Conservation (phyloP, 2,113 vertebrate genomes). For the Pipra filicauda region DNA sequence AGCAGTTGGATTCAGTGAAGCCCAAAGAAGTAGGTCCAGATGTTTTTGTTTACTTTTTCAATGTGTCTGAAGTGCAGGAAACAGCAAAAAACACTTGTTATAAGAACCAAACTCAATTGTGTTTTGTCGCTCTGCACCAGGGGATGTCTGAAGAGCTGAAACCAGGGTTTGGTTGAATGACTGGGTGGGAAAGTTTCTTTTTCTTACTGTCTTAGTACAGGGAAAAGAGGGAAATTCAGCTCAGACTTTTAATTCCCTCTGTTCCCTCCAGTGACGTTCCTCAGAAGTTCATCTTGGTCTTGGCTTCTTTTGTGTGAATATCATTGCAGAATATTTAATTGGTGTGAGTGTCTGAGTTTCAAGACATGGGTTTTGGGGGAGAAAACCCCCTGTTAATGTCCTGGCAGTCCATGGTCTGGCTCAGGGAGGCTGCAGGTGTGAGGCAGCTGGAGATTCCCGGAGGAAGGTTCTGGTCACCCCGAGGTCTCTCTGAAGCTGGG, state of each 20-base stretch:
- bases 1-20: background rate
- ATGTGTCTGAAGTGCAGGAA: background rate
- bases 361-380: fast-evolving
- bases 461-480: background rate
- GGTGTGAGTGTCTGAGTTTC: background rate
- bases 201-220: background rate
- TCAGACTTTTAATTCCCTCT: background rate
- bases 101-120: background rate
- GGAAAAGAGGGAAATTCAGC: background rate
- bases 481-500: background rate
- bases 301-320: background rate
- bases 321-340: background rate
- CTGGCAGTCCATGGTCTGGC: background rate
- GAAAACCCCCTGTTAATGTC: background rate
- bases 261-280: background rate
- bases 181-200: background rate
- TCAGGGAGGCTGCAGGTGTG: background rate
- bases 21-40: background rate
- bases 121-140: background rate
- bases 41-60: background rate
- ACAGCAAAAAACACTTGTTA: background rate
- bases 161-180: background rate
- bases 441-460: background rate
- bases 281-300: background rate
- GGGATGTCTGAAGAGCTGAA: background rate